Evolutionary conservation across 2,888 invertebrate genomes (phyloP).

Genomic region (Antheraea yamamai): DNA sequence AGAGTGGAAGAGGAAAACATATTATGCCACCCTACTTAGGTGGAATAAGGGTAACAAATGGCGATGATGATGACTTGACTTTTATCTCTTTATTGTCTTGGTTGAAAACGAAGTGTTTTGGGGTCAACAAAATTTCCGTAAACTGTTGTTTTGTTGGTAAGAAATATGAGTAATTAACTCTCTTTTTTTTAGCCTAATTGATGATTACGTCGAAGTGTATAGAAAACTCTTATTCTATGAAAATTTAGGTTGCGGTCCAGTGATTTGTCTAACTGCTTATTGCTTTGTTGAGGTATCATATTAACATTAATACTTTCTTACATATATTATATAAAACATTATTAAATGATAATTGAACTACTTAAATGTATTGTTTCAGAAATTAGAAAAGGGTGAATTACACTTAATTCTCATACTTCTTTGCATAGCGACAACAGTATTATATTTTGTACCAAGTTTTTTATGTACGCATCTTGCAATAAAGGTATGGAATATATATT

Average conservation of each 20-base stretch:
- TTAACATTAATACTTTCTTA: slow-evolving; percentile 36
- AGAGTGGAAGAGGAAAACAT: no score
- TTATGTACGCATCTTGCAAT: slow-evolving; percentile 29
- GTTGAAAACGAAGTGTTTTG: no score
- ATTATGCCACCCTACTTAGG: no score
- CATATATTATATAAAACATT: slow-evolving; percentile 14
- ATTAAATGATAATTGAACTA: not conserved
- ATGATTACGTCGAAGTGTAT: slow-evolving; percentile 51
- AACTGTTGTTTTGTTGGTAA: no score
- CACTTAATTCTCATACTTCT: slow-evolving; percentile 26
- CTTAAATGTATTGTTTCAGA: slow-evolving; percentile 26
- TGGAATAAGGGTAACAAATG: no score
- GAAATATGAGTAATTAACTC: not conserved
- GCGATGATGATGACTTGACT: no score
- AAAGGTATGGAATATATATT: slow-evolving; percentile 28
- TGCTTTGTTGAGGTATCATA: slow-evolving; percentile 47
- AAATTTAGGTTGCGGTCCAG: slow-evolving; percentile 47
- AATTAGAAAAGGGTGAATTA: slow-evolving; percentile 30
- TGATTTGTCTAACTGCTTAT: slow-evolving; percentile 58
- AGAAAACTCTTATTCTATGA: slow-evolving; percentile 60
- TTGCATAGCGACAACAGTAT: slow-evolving; percentile 18
- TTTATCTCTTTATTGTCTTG: no score
- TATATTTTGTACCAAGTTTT: slow-evolving; percentile 28
- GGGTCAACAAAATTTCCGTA: no score
- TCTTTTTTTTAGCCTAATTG: slow-evolving; percentile 46